Evolutionary conservation across 35 echinoderm and acorn worm genomes (phyloP).

Genomic region (Heliocidaris erythrogramma): DNA sequence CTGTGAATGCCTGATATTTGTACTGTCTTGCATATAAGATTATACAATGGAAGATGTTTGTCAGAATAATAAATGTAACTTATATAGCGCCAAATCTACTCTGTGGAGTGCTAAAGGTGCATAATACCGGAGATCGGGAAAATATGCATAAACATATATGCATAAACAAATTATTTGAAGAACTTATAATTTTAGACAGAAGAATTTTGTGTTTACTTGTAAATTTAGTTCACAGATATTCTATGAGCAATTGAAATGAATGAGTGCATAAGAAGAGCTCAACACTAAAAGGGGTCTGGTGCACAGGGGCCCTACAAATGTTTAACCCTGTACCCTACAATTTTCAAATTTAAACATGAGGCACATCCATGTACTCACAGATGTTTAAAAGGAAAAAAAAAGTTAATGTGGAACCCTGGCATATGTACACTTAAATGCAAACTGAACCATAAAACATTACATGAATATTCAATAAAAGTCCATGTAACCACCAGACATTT

Average conservation of each 20-base stretch:
- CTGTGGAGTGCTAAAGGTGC: no score
- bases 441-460: neutral
- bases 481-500: neutral
- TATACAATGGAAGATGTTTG: neutral
- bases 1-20: neutral
- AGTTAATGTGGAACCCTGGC: no score
- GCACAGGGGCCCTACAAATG: no score
- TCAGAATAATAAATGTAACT: no score
- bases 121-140: neutral
- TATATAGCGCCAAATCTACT: no score
- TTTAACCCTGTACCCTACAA: neutral
- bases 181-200: neutral
- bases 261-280: neutral
- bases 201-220: neutral
- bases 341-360: neutral
- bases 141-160: neutral
- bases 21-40: neutral
- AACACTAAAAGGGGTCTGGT: no score
- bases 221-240: neutral
- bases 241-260: neutral
- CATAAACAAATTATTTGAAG: neutral
- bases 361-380: neutral
- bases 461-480: neutral
- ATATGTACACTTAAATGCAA: neutral
- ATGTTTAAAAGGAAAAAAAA: no score